phyloP scores from a whole-genome alignment of 1,140 invertebrate species.

The Orius insidiosus region DNA sequence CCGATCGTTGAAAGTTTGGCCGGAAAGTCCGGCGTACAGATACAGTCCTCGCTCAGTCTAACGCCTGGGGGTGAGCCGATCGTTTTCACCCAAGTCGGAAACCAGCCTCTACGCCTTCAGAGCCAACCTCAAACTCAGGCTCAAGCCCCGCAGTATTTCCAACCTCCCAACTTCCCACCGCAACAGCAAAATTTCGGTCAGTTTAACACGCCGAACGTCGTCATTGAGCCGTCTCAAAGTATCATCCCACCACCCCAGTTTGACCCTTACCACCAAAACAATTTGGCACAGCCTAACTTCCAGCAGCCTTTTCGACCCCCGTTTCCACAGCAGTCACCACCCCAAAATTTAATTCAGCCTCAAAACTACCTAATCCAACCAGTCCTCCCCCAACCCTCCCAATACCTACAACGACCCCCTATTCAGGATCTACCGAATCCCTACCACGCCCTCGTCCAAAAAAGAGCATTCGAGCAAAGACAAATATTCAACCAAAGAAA shows the following conservation, averaged over 20 bases:
- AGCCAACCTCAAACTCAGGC: background rate
- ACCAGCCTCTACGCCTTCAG: constrained; percentile 7
- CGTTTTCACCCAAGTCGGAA: background rate
- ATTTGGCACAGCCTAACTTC: background rate
- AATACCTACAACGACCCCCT: constrained; percentile 2
- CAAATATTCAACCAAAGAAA: constrained; percentile 10
- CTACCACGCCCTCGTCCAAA: background rate
- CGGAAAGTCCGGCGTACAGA: constrained; percentile 3
- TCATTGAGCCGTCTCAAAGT: background rate
- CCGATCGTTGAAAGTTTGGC: background rate
- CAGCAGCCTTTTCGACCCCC: background rate
- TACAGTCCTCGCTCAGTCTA: background rate
- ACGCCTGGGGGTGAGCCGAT: background rate
- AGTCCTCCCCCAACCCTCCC: background rate
- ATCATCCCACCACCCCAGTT: too few species aligned
- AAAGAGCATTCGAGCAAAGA: constrained; percentile 11
- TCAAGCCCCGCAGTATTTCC: background rate
- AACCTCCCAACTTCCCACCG: background rate
- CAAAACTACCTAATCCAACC: background rate
- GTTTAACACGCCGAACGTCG: background rate
- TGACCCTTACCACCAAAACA: too few species aligned
- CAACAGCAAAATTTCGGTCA: background rate
- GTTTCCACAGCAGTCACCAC: too few species aligned
- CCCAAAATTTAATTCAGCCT: background rate
- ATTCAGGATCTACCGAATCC: background rate